Percentiles rank a stretch among this genome's conserved stretches.
These are phyloP conservation scores for Callithrix jacchus DNA, from an alignment of 2,113 vertebrate genomes.

Conservation along the genomic window DNA sequence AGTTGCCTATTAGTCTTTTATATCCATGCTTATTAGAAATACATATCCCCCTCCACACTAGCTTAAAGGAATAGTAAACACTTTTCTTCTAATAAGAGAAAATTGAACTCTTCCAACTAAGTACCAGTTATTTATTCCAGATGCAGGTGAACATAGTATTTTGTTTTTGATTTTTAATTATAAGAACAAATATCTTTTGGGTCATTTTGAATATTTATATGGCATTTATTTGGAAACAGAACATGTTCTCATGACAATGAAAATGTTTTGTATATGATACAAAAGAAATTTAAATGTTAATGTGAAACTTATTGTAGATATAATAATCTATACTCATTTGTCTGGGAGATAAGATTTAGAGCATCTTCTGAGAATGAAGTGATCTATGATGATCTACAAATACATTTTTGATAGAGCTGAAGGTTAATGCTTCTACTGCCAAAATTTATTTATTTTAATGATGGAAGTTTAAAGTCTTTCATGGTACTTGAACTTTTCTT, in stretches of 20 bases:
- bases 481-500: conserved; percentile 3
- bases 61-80: not conserved
- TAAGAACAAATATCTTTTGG: not conserved
- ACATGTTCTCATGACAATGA: not conserved
- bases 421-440: not conserved
- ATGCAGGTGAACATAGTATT: not conserved
- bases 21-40: not conserved
- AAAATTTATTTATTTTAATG: not conserved
- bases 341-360: not conserved
- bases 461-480: not conserved
- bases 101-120: not conserved
- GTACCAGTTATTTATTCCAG: not conserved
- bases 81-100: conserved; percentile 10
- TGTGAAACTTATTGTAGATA: not conserved
- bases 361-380: not conserved
- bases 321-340: not conserved
- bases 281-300: not conserved
- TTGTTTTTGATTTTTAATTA: conserved; percentile 30
- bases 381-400: not conserved
- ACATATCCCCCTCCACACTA: not conserved
- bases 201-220: conserved; percentile 11
- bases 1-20: not conserved
- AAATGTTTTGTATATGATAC: not conserved
- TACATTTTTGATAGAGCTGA: conserved; percentile 10
- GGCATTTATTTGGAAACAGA: not conserved